phyloP scores from a whole-genome alignment of 2,797 vertebrate genomes.

The Choloepus didactylus region DNA sequence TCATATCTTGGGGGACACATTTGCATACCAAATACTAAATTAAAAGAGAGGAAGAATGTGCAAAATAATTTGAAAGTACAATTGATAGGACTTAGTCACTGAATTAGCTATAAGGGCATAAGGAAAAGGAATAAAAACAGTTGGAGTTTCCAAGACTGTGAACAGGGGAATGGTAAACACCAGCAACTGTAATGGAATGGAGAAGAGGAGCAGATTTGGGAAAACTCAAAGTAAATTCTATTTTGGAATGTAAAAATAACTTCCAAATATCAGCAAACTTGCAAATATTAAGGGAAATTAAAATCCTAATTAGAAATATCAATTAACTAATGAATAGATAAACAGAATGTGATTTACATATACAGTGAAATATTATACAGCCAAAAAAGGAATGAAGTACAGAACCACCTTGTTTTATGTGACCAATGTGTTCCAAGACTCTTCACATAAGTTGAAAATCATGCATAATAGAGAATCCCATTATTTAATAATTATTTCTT shows the following conservation, averaged over 20 bases:
- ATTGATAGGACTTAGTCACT: background rate
- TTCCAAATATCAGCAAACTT: too few relatives aligned
- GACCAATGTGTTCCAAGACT: too few relatives aligned
- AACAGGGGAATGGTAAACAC: background rate
- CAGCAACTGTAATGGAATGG: background rate
- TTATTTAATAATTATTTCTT: too few relatives aligned
- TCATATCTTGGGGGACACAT: too few relatives aligned
- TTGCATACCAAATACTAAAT: too few relatives aligned
- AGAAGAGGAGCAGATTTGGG: background rate
- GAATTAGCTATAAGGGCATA: background rate
- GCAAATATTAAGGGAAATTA: too few relatives aligned
- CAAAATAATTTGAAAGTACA: background rate
- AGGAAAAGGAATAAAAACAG: constrained; percentile 20
- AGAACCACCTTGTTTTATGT: too few relatives aligned
- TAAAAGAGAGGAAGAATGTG: background rate
- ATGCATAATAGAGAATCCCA: too few relatives aligned
- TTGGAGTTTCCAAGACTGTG: background rate
- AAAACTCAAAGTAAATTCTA: background rate
- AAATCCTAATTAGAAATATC: background rate
- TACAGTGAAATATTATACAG: background rate
- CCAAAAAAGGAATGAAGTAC: background rate
- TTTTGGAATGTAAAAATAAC: background rate
- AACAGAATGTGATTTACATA: background rate
- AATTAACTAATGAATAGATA: background rate
- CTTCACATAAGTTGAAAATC: too few relatives aligned